phyloP scores from a whole-genome alignment of 2,888 invertebrate genomes.

The Drosophila paracracens region DNA sequence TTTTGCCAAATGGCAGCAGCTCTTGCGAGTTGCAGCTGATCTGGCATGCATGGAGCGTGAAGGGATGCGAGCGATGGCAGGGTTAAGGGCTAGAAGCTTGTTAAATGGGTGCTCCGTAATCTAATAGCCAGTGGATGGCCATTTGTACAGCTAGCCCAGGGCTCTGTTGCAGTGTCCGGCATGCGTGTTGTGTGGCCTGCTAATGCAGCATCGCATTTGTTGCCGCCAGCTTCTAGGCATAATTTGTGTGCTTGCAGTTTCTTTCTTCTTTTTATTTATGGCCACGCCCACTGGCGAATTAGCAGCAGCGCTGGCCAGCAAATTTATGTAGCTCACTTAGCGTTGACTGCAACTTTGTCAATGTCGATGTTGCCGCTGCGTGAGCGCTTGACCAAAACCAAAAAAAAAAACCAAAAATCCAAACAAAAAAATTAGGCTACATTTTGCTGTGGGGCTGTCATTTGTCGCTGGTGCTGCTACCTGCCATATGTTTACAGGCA shows the following conservation, averaged over 20 bases:
- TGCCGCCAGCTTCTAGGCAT: conserved; percentile 42
- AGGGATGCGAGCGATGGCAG: conserved; percentile 1
- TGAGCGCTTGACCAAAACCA: conserved; percentile 9
- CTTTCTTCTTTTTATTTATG: conserved; percentile 50
- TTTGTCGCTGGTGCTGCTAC: conserved; percentile 54
- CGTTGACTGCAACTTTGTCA: conserved; percentile 66
- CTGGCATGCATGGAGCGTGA: conserved; percentile 13
- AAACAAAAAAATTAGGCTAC: conserved; percentile 66
- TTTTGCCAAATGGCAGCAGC: conserved; percentile 34
- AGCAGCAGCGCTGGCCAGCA: conserved; percentile 22
- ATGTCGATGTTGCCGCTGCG: conserved; percentile 48
- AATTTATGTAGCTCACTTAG: conserved; percentile 52
- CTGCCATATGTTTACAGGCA: conserved; percentile 50
- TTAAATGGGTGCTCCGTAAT: conserved; percentile 70
- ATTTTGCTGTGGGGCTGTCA: conserved; percentile 60
- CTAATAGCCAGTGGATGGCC: conserved; percentile 62
- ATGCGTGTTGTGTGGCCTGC: conserved; percentile 25
- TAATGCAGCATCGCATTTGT: conserved; percentile 61
- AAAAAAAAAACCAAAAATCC: conserved; percentile 35
- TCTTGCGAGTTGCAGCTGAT: conserved; percentile 38
- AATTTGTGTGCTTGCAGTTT: conserved; percentile 54
- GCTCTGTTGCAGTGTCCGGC: conserved; percentile 6
- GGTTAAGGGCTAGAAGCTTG: conserved; percentile 41
- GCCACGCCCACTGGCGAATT: conserved; percentile 47
- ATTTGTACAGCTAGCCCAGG: conserved; percentile 17